Percentiles rank a stretch among this genome's conserved stretches.
phyloP scores from a whole-genome alignment of 2,888 invertebrate species.

The Gymnocheta viridis region DNA sequence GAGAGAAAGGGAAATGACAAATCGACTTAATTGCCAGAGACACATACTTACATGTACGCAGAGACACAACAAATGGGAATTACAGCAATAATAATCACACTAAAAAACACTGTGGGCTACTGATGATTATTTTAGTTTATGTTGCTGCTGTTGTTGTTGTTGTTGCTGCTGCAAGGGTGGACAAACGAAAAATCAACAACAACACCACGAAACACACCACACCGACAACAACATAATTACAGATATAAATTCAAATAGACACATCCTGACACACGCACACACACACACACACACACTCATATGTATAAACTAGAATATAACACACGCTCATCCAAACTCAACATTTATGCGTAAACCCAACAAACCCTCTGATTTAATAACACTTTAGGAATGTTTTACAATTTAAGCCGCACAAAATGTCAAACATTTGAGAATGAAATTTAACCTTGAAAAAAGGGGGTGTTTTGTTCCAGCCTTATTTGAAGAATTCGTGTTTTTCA shows the following conservation, averaged over 20 bases:
- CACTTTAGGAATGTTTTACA: neutral
- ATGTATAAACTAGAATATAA: slow-evolving; percentile 4
- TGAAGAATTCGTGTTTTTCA: neutral
- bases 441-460: neutral
- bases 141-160: no score
- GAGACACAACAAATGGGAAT: slow-evolving; percentile 3
- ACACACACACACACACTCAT: neutral
- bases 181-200: slow-evolving; percentile 47
- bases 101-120: slow-evolving; percentile 8
- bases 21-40: slow-evolving; percentile 66
- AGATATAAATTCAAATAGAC: slow-evolving; percentile 35
- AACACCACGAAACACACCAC: slow-evolving; percentile 7
- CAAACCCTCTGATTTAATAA: neutral
- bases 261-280: neutral
- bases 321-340: slow-evolving; percentile 4
- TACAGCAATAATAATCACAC: slow-evolving; percentile 11
- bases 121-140: slow-evolving; percentile 28
- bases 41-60: slow-evolving; percentile 25
- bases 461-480: neutral
- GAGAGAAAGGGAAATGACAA: slow-evolving; percentile 59
- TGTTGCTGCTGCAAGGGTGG: slow-evolving; percentile 43
- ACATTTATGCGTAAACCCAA: neutral
- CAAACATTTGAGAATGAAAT: neutral
- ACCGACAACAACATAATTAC: slow-evolving; percentile 24
- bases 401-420: neutral